Evolutionary conservation across 2,797 vertebrate genomes (phyloP).

Genomic region (Takifugu ocellatus): DNA sequence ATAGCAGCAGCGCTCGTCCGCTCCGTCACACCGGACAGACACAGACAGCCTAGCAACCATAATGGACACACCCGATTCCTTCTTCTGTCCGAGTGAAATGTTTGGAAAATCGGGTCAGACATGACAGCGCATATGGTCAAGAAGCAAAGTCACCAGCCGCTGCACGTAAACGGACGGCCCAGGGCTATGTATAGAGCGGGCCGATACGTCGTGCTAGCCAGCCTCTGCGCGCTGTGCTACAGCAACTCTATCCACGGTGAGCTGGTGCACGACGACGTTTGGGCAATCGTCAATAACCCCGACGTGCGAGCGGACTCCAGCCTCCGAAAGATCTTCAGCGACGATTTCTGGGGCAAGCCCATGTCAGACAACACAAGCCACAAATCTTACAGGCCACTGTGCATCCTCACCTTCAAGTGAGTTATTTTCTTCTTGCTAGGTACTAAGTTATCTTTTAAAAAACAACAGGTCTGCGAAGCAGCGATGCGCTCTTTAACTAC

Average conservation of each 20-base stretch:
- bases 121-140: conserved; percentile 67
- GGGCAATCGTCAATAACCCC: conserved; percentile 94
- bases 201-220: conserved; percentile 67
- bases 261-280: conserved; percentile 96
- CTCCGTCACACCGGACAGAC: conserved; percentile 26
- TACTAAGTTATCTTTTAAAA: not conserved
- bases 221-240: conserved; percentile 84
- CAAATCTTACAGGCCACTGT: conserved; percentile 95
- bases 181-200: conserved; percentile 44
- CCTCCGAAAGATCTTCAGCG: conserved; percentile 78
- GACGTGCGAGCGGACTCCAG: conserved; percentile 83
- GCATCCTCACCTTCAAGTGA: conserved; percentile 94
- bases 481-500: too few species aligned
- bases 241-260: conserved; percentile 86
- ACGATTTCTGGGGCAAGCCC: conserved; percentile 97
- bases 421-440: conserved; percentile 35
- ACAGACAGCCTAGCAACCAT: conserved; percentile 37
- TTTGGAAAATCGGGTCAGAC: conserved; percentile 60
- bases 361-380: conserved; percentile 94
- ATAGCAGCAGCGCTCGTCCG: conserved; percentile 20
- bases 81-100: conserved; percentile 30
- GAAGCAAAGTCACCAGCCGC: conserved; percentile 34
- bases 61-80: conserved; percentile 32
- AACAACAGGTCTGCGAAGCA: not conserved
- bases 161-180: conserved; percentile 32